Conservation (phyloP, 2,113 vertebrate genomes). For the Microcebus tavaratra region DNA sequence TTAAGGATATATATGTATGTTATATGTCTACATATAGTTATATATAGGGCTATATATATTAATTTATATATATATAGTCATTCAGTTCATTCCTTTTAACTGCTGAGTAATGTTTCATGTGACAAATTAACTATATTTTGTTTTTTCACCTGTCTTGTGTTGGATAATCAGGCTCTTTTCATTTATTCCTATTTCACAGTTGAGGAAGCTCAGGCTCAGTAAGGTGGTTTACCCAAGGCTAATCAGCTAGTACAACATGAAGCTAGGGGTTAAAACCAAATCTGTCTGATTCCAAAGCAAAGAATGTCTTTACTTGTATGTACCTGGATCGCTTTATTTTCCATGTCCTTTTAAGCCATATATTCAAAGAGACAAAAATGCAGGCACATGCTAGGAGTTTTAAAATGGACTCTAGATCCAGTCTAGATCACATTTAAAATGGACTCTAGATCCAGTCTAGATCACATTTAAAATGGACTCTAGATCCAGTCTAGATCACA, state of each 20-base stretch:
- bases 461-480: neutral
- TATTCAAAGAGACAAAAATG: neutral
- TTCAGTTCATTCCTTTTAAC: neutral
- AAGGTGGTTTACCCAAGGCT: neutral
- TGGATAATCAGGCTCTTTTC: neutral
- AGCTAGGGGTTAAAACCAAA: neutral
- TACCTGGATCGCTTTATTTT: neutral
- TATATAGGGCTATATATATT: too few relatives aligned
- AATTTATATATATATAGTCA: neutral
- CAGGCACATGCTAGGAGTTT: neutral
- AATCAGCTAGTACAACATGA: neutral
- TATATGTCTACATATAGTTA: neutral
- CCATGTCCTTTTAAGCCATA: neutral
- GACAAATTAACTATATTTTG: neutral
- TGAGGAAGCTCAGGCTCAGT: neutral
- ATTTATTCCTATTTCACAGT: neutral
- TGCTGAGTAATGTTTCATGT: neutral
- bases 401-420: neutral
- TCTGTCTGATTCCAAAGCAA: neutral
- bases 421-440: neutral
- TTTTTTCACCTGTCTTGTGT: neutral
- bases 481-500: neutral
- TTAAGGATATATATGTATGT: neutral
- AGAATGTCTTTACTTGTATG: neutral
- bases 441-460: neutral